Conservation (phyloP, 1,140 invertebrate species). For the Lasioglossum baleicum region DNA sequence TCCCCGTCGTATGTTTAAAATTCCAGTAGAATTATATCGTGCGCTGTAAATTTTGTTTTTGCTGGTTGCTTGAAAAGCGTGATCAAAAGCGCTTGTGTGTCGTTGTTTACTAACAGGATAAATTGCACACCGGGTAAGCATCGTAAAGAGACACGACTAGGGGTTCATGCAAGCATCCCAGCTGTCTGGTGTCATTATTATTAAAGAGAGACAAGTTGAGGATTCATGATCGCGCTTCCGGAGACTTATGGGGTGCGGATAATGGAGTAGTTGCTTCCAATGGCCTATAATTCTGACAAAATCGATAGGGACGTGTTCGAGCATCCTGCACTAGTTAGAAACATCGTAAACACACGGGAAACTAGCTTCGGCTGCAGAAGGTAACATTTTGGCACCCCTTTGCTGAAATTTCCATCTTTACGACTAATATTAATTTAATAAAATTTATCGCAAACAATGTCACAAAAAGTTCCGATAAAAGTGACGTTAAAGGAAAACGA, state of each 20-base stretch:
- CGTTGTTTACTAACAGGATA: background rate
- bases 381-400: no score
- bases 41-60: no score
- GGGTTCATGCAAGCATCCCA: background rate
- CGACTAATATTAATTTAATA: no score
- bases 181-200: constrained; percentile 1
- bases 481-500: no score
- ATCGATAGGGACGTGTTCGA: constrained; percentile 5
- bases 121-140: background rate
- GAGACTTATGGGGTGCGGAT: constrained; percentile 24
- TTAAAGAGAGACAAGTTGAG: background rate
- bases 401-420: no score
- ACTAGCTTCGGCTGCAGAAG: no score
- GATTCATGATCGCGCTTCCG: constrained; percentile 8
- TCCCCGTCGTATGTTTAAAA: background rate
- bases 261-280: constrained; percentile 25
- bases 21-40: background rate
- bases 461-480: no score
- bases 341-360: background rate
- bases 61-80: no score
- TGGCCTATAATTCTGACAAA: constrained; percentile 28
- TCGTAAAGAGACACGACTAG: no score
- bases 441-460: no score
- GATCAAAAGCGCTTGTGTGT: background rate
- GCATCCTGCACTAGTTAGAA: no score